Evolutionary conservation across 2,113 vertebrate genomes (phyloP).

Genomic region (Brienomyrus longianalis): DNA sequence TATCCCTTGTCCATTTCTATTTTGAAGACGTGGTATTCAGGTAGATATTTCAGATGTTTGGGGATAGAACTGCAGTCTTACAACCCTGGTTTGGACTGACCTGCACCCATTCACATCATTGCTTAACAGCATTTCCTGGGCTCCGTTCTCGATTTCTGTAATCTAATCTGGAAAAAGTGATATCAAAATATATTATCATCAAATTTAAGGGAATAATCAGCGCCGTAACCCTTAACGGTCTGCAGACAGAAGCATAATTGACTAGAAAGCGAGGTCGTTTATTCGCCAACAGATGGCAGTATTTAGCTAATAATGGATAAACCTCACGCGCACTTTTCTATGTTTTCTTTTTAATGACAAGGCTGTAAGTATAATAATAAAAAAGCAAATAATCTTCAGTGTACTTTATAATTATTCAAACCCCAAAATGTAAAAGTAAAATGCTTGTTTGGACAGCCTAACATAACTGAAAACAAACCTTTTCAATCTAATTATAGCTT

Average conservation of each 20-base stretch:
- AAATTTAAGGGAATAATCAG: neutral
- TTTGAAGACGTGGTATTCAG: neutral
- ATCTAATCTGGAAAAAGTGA: neutral
- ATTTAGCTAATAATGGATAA: constrained; percentile 18
- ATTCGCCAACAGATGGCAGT: constrained; percentile 32
- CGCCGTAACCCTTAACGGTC: neutral
- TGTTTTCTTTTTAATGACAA: neutral
- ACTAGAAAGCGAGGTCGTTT: neutral
- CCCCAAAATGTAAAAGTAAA: neutral
- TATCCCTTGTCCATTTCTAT: neutral
- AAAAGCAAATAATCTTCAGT: neutral
- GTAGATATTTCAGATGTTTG: neutral
- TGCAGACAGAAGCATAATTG: neutral
- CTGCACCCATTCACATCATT: neutral
- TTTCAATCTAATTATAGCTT: constrained; percentile 14
- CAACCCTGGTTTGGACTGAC: neutral
- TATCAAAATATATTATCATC: neutral
- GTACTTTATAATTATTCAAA: neutral
- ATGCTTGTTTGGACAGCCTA: neutral
- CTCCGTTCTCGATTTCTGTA: neutral
- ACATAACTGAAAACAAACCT: neutral
- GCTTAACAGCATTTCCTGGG: neutral
- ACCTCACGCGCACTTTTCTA: neutral
- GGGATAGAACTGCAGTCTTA: neutral
- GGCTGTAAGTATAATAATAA: neutral